Evolutionary conservation across 2,113 vertebrate species (phyloP).

Genomic region (Psittacara wagleri): DNA sequence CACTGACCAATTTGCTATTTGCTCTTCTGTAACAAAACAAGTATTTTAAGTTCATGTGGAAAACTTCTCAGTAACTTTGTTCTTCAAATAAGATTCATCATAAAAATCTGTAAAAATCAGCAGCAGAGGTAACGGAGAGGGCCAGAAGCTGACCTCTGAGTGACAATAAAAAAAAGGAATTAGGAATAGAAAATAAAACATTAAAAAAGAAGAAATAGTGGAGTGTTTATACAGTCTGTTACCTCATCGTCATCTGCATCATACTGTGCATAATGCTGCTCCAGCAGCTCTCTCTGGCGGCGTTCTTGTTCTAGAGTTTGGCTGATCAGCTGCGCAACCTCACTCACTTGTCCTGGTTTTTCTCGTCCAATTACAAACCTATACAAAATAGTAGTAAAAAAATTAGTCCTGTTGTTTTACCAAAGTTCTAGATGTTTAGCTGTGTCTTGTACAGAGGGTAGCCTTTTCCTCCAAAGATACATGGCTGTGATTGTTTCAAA

Average conservation of each 20-base stretch:
- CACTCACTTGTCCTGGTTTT: constrained; percentile 95
- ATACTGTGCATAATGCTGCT: constrained; percentile 95
- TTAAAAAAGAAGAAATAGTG: background rate
- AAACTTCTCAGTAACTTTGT: background rate
- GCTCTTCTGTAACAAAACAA: background rate
- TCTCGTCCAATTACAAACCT: constrained; percentile 97
- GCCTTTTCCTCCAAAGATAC: background rate
- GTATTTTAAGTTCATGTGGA: background rate
- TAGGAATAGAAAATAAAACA: background rate
- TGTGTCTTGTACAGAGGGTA: background rate
- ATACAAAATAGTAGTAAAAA: constrained; percentile 46
- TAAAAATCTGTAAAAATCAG: background rate
- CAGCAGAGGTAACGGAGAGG: background rate
- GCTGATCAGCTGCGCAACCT: constrained; percentile 96
- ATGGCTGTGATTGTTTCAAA: background rate
- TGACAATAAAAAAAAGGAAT: background rate
- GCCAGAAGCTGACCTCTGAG: background rate
- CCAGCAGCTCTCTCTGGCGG: constrained; percentile 91
- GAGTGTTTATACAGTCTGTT: constrained; percentile 2
- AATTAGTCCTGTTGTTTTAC: background rate
- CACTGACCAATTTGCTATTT: background rate
- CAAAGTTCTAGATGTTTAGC: background rate
- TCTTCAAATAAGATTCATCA: background rate
- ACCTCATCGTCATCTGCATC: constrained; percentile 98
- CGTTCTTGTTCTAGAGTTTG: constrained; percentile 96